Conservation (phyloP, 2,113 vertebrate species). For the Fregetta grallaria region DNA sequence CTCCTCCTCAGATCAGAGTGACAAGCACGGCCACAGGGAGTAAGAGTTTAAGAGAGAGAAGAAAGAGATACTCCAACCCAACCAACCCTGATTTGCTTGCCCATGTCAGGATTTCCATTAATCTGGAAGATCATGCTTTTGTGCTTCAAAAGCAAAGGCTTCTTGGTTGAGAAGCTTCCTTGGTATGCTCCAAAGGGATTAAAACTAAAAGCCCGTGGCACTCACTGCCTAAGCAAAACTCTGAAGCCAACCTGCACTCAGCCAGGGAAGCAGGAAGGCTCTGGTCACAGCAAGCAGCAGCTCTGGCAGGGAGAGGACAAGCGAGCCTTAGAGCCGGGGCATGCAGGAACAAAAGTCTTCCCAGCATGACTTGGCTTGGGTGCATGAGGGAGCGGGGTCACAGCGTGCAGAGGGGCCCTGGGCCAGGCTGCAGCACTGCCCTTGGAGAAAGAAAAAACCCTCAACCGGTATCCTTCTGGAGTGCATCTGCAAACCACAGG, state of each 20-base stretch:
- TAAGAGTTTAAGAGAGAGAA: background rate
- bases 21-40: background rate
- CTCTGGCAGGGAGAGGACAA: background rate
- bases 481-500: background rate
- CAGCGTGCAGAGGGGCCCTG: background rate
- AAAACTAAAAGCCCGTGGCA: accelerated
- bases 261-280: background rate
- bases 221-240: background rate
- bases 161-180: background rate
- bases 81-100: background rate
- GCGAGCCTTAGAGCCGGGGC: accelerated
- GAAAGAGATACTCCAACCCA: background rate
- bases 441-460: background rate
- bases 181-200: background rate
- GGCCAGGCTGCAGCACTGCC: background rate
- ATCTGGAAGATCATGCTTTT: background rate
- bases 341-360: background rate
- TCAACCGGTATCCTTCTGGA: background rate
- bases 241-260: background rate
- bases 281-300: background rate
- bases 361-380: background rate
- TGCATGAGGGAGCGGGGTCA: accelerated
- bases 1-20: background rate
- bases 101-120: background rate
- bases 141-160: background rate